Evolutionary conservation across 2,888 invertebrate species (phyloP).

Genomic region (Drosophila paranaensis): DNA sequence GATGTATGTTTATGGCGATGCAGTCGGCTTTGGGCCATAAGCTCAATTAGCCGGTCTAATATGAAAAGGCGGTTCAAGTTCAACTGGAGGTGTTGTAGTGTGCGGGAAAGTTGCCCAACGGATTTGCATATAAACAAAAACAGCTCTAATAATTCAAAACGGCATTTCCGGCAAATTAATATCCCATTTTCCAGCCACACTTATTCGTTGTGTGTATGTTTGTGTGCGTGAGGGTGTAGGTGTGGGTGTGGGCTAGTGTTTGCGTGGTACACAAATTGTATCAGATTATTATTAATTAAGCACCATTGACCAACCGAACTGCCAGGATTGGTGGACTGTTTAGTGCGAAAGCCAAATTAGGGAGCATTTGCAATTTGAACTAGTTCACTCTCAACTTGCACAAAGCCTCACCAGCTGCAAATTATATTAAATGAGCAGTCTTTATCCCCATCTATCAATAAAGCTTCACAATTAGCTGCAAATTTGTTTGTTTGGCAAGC

Average conservation of each 20-base stretch:
- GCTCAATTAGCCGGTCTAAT: slow-evolving; percentile 52
- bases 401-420: background rate
- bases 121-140: slow-evolving; percentile 44
- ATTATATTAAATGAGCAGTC: slow-evolving; percentile 5
- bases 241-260: slow-evolving; percentile 5
- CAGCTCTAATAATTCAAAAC: slow-evolving; percentile 20
- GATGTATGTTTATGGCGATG: slow-evolving; percentile 48
- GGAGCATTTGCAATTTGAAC: slow-evolving; percentile 4
- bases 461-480: too few species aligned
- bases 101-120: background rate
- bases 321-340: background rate
- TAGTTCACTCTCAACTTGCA: background rate
- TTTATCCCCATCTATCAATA: background rate
- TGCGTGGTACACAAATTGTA: slow-evolving; percentile 27
- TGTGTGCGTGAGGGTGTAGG: background rate
- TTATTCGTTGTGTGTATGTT: background rate
- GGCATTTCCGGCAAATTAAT: slow-evolving; percentile 46
- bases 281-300: slow-evolving; percentile 57
- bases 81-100: slow-evolving; percentile 35
- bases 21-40: slow-evolving; percentile 30
- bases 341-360: slow-evolving; percentile 23
- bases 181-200: slow-evolving; percentile 32
- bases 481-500: background rate
- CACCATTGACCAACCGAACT: slow-evolving; percentile 36
- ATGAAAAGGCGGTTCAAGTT: slow-evolving; percentile 27